phyloP scores from a whole-genome alignment of 2,113 vertebrate genomes.

The Danio rerio region GRCz12tu NC_133179.1:34641501-34642000 shows the following conservation, averaged over 20 bases:
- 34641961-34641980: not conserved
- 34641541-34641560: not conserved
- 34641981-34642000: conserved; percentile 1
- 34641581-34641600: not conserved
- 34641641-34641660: not conserved
- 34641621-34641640: not conserved
- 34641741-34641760: too few relatives aligned
- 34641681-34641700: not conserved
- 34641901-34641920: not conserved
- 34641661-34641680: not conserved
- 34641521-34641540: not conserved
- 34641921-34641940: not conserved
- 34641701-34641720: too few relatives aligned
- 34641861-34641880: not conserved
- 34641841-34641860: not conserved
- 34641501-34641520: not conserved
- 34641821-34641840: not conserved
- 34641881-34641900: not conserved
- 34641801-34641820: too few relatives aligned
- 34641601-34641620: not conserved
- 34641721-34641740: too few relatives aligned
- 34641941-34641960: not conserved
- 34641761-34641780: too few relatives aligned
- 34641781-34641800: too few relatives aligned
- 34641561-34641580: not conserved